These are phyloP conservation scores for Campylomormyrus tamandua DNA, from an alignment of 2,113 vertebrate species.

Conservation along the genomic window DNA sequence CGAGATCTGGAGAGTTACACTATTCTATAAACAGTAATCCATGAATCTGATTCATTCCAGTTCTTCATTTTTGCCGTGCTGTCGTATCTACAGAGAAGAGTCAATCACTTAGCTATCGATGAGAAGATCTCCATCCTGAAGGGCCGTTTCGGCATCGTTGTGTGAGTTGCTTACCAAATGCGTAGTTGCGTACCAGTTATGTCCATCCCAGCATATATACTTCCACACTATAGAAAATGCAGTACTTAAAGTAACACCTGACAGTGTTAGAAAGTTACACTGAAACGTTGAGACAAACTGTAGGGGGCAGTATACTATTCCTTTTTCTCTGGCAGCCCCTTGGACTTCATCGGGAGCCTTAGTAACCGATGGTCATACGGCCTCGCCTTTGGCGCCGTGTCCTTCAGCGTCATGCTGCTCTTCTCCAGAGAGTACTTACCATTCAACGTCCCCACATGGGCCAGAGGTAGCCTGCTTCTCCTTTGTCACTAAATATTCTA, in stretches of 20 bases:
- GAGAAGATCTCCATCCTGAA: conserved; percentile 55
- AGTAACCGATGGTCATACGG: conserved; percentile 82
- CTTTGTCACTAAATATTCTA: background rate
- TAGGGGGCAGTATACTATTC: background rate
- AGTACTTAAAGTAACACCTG: background rate
- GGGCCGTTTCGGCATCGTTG: conserved; percentile 64
- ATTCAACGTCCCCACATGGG: conserved; percentile 62
- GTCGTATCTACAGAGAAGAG: conserved; percentile 70
- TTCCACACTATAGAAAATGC: background rate
- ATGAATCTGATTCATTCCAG: conserved; percentile 42
- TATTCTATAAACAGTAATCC: background rate
- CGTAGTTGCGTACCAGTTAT: background rate
- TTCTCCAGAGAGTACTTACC: conserved; percentile 70
- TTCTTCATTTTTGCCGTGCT: conserved; percentile 62
- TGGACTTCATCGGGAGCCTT: conserved; percentile 72
- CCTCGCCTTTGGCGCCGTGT: conserved; percentile 75
- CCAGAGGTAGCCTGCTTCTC: conserved; percentile 57
- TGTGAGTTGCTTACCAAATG: conserved; percentile 56
- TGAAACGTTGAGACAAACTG: background rate
- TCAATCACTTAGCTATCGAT: conserved; percentile 45
- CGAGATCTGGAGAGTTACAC: too few relatives aligned
- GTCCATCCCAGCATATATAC: background rate
- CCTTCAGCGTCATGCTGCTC: conserved; percentile 69
- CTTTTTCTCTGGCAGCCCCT: conserved; percentile 55
- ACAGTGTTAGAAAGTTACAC: background rate